Percentiles rank a stretch among this genome's conserved stretches.
These are phyloP conservation scores for Pelagia noctiluca DNA, from an alignment of 30 jellyfish, hydroid and myxozoan genomes.

Conservation along the genomic window DNA sequence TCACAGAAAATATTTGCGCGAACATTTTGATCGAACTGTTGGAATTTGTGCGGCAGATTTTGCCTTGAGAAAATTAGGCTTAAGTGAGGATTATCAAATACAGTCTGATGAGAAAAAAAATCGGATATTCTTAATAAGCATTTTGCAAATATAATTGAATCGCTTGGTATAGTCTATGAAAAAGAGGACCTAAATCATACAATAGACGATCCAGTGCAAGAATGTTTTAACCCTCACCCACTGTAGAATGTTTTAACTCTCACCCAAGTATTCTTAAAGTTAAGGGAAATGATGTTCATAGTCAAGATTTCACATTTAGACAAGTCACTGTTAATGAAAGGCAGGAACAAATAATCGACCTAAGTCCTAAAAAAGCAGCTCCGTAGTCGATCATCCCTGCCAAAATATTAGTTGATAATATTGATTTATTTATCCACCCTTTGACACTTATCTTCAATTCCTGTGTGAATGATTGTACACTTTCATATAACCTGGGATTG, in stretches of 20 bases:
- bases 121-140: slow-evolving; percentile 49
- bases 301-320: too few species aligned
- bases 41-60: too few species aligned
- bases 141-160: slow-evolving; percentile 51
- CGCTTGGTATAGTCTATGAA: slow-evolving; percentile 30
- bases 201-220: background rate
- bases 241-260: background rate
- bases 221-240: too few species aligned
- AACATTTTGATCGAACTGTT: too few species aligned
- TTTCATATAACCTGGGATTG: background rate
- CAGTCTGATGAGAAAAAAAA: slow-evolving; percentile 48
- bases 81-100: background rate
- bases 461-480: background rate
- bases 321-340: slow-evolving; percentile 19
- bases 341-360: slow-evolving; percentile 3
- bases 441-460: too few species aligned
- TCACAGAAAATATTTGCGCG: too few species aligned
- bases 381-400: slow-evolving; percentile 40
- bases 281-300: background rate
- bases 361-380: slow-evolving; percentile 31
- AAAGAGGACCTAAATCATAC: slow-evolving; percentile 12
- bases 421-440: too few species aligned
- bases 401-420: slow-evolving; percentile 8
- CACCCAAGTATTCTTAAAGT: background rate
- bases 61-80: too few species aligned